These are phyloP conservation scores for Oreochromis spilurus DNA, from an alignment of 2,113 vertebrate species.

Conservation along the genomic window DNA sequence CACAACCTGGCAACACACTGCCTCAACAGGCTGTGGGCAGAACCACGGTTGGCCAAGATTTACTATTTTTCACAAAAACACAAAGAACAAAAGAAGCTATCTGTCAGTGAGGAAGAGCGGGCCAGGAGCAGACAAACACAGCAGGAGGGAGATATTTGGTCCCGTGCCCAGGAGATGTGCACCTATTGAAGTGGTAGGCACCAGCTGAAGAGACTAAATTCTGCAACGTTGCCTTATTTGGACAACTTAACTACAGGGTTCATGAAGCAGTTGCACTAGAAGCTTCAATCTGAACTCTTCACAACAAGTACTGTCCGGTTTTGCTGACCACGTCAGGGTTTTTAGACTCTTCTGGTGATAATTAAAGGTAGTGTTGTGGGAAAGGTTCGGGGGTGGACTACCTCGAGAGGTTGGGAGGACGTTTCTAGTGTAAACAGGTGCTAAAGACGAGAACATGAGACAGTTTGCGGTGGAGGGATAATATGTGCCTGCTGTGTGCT, in stretches of 20 bases:
- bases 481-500: neutral
- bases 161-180: constrained; percentile 44
- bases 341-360: neutral
- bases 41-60: constrained; percentile 33
- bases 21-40: constrained; percentile 18
- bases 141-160: constrained; percentile 40
- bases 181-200: constrained; percentile 1
- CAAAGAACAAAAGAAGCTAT: constrained; percentile 55
- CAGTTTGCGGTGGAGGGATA: neutral
- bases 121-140: constrained; percentile 22
- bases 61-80: constrained; percentile 33
- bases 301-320: neutral
- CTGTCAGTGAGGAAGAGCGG: constrained; percentile 15
- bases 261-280: neutral
- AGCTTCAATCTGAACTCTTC: neutral
- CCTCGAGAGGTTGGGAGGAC: neutral
- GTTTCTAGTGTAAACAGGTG: neutral
- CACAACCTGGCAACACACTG: constrained; percentile 53
- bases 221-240: constrained; percentile 1
- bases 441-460: neutral
- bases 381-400: neutral
- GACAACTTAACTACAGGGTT: neutral
- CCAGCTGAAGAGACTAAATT: constrained; percentile 12
- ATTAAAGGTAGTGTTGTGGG: neutral
- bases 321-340: neutral